Base-by-base conservation (phyloP, 30 jellyfish, hydroid and myxozoan species). In the Rhopilema esculentum region DNA sequence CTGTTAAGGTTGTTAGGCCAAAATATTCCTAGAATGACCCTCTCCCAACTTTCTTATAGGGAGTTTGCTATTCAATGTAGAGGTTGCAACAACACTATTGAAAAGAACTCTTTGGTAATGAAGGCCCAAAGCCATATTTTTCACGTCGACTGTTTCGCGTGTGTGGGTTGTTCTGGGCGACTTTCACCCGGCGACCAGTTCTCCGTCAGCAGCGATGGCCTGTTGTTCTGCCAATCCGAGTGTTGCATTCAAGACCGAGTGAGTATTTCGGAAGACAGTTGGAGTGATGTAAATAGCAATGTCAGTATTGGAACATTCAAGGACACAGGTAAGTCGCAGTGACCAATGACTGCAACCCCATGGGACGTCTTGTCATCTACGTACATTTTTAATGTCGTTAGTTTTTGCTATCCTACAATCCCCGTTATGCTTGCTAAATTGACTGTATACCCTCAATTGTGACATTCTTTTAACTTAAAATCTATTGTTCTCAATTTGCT, bases 81-180 rank as follows among this genome's bases (percentile, higher is more conserved):
- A 22, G 93, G 93, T 76, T 92, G 98, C 66, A 21, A 69, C 49
- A 57, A 66, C 32, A 18, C 62, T 27, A 33, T 92, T 25, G 91
- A 92, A 29, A 51, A 62, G 57, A 65, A 83, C 61, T 61, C 89
- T 16, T 71, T 82, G 51, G 98, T 92, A 25, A 92, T 92, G 95
- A 79, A 73, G 69, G 88, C 91, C 0, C 72, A 79, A 8, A 27
- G 68, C 2, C 27, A 66, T 49, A 22, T 64, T 83, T 92, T 27
- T 72, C 98, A 92, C 83, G 88, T 83, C 48, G 86, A 87, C 70
- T 92, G 98, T 51, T 92, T 92, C 51, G 16, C 18, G 20, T 92
- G 98, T 50, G 27, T 20, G n/a, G 67, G 67, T 16, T 92, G 98
- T 67, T 49, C 68, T n/a, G 79, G 51, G 16, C 52, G 82, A 19